Percentiles rank a stretch among this genome's conserved stretches.
phyloP scores from a whole-genome alignment of 2,797 vertebrate species.

The Urophycis tenuis region DNA sequence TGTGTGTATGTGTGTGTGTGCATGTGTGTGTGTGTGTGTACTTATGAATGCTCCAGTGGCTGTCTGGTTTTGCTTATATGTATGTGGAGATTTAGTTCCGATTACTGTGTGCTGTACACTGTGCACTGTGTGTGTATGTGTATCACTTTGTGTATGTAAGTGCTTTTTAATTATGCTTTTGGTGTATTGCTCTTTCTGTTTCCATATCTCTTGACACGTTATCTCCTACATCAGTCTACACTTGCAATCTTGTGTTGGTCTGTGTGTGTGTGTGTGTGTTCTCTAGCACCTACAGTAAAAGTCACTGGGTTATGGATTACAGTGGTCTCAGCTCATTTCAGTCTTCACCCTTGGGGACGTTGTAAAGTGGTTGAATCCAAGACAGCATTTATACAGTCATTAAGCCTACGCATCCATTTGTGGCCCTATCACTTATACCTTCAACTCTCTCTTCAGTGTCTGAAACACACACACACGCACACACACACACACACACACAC shows the following conservation, averaged over 20 bases:
- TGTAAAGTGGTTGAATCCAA: slow-evolving; percentile 58
- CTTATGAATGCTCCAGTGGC: background rate
- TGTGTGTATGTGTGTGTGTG: background rate
- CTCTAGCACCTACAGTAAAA: slow-evolving; percentile 30
- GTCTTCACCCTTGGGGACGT: slow-evolving; percentile 61
- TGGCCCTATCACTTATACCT: slow-evolving; percentile 29
- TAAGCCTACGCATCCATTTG: slow-evolving; percentile 52
- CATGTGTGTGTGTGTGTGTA: background rate
- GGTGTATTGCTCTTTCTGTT: background rate
- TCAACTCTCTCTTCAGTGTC: background rate
- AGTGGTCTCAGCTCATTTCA: slow-evolving; percentile 48
- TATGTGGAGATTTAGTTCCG: too few species aligned
- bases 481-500: background rate
- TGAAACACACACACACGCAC: slow-evolving; percentile 10
- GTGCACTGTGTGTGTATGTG: background rate
- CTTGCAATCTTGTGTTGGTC: background rate
- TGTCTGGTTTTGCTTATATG: background rate
- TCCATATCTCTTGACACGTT: background rate
- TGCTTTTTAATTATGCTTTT: background rate
- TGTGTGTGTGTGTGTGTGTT: background rate
- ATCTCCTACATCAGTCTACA: background rate
- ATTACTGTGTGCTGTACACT: background rate
- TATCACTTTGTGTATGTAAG: background rate
- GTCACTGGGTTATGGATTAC: slow-evolving; percentile 61
- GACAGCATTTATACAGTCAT: slow-evolving; percentile 45